phyloP scores from a whole-genome alignment of 2,797 vertebrate genomes.

The Acipenser oxyrinchus region DNA sequence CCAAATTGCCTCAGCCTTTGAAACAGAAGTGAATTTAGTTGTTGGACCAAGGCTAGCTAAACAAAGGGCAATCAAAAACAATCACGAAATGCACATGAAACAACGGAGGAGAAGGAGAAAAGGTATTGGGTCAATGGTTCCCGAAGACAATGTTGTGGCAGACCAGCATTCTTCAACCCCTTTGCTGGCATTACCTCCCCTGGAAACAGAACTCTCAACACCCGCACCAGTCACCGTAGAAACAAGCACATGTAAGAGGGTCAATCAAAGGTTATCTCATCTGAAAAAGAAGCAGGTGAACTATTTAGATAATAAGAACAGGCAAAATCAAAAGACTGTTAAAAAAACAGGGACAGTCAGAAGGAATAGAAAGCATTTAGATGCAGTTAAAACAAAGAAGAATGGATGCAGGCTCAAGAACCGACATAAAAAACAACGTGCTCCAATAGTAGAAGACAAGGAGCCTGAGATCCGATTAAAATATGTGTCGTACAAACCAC shows the following conservation, averaged over 20 bases:
- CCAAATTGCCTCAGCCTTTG: no score
- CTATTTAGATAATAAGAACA: constrained; percentile 1
- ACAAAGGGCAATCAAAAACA: constrained; percentile 73
- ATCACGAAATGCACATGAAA: constrained; percentile 73
- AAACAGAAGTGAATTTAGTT: no score
- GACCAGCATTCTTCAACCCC: constrained; percentile 30
- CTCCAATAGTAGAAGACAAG: constrained; percentile 68
- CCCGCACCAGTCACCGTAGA: constrained; percentile 17
- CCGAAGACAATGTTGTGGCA: constrained; percentile 30
- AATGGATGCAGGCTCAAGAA: constrained; percentile 30
- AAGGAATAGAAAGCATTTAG: constrained; percentile 29
- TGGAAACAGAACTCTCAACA: constrained; percentile 35
- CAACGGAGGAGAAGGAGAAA: constrained; percentile 63
- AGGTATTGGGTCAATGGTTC: constrained; percentile 24
- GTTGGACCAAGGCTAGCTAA: constrained; percentile 57
- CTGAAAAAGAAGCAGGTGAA: constrained; percentile 39
- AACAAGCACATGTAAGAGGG: constrained; percentile 8
- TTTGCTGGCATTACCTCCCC: background rate
- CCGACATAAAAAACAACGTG: constrained; percentile 50
- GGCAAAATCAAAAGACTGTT: constrained; percentile 48
- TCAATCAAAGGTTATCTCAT: constrained; percentile 23
- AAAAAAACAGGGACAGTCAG: constrained; percentile 37
- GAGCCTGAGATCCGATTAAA: constrained; percentile 72
- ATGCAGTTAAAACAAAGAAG: constrained; percentile 22
- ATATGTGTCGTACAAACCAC: constrained; percentile 68